Percentiles rank a stretch among this genome's conserved stretches.
These are phyloP conservation scores for Alexandromys fortis DNA, from an alignment of 2,113 vertebrate species.

Conservation along the genomic window DNA sequence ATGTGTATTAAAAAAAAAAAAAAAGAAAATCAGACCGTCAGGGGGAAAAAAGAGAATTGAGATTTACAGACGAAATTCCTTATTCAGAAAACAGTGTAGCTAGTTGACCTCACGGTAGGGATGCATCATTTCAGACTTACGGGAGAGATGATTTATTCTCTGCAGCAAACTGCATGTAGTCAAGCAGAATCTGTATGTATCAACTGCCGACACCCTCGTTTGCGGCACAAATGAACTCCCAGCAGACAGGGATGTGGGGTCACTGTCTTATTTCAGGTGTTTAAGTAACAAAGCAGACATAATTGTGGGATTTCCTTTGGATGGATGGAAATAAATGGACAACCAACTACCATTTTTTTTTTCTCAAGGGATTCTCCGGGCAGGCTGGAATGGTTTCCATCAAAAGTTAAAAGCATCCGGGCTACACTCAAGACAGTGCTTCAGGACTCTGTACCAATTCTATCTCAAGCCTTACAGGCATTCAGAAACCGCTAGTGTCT, in stretches of 20 bases:
- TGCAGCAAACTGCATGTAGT: not conserved
- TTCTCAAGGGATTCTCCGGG: conserved; percentile 56
- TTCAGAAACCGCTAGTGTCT: conserved; percentile 57
- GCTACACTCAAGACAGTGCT: conserved; percentile 25
- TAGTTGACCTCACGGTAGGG: conserved; percentile 31
- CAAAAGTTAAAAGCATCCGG: conserved; percentile 71
- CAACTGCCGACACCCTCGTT: conserved; percentile 30
- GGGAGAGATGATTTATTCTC: conserved; percentile 49
- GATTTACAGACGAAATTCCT: conserved; percentile 45
- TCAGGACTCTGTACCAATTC: not conserved
- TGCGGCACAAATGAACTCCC: not conserved
- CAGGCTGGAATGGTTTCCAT: conserved; percentile 58
- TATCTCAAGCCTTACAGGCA: not conserved
- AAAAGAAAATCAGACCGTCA: conserved; percentile 13
- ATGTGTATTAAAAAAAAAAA: not conserved
- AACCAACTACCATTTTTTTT: conserved; percentile 22
- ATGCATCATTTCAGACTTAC: conserved; percentile 29
- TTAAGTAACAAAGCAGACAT: conserved; percentile 59
- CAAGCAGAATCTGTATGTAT: conserved; percentile 15
- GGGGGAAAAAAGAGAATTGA: not conserved
- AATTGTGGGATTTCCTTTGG: conserved; percentile 31
- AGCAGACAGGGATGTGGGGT: not conserved
- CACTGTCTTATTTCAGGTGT: conserved; percentile 55
- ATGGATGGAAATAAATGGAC: conserved; percentile 44
- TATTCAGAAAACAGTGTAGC: not conserved